Conservation (phyloP, 2,888 invertebrate species). For the Carabus problematicus region DNA sequence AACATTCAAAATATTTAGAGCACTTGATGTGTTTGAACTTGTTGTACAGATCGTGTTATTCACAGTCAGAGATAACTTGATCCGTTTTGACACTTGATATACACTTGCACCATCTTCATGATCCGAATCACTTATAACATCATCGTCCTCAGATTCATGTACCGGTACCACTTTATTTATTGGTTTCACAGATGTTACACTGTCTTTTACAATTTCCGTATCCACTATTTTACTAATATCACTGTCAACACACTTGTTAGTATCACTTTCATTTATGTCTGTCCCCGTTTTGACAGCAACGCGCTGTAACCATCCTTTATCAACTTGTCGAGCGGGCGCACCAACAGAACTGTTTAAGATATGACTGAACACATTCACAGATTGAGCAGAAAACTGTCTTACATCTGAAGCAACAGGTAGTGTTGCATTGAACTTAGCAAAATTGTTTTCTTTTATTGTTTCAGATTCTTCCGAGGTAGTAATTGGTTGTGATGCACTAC, state of each 20-base stretch:
- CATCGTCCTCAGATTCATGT: slow-evolving; percentile 59
- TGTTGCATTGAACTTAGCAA: slow-evolving; percentile 40
- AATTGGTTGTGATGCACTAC: slow-evolving; percentile 24
- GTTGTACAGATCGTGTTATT: no score
- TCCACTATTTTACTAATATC: slow-evolving; percentile 14
- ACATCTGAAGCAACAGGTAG: slow-evolving; percentile 41
- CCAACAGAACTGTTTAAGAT: slow-evolving; percentile 47
- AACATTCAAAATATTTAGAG: no score
- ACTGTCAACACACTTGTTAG: not conserved
- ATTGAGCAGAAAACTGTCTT: slow-evolving; percentile 46
- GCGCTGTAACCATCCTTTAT: slow-evolving; percentile 68
- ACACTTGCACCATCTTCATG: slow-evolving; percentile 49
- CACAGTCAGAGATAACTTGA: slow-evolving; percentile 28
- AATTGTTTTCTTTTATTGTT: slow-evolving; percentile 38
- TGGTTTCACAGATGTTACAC: slow-evolving; percentile 32
- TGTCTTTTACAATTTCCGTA: slow-evolving; percentile 5
- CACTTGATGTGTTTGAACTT: no score
- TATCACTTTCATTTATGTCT: slow-evolving; percentile 10
- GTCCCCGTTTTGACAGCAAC: slow-evolving; percentile 53
- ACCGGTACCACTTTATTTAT: not conserved
- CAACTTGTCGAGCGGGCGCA: slow-evolving; percentile 56
- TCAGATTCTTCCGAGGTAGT: slow-evolving; percentile 47
- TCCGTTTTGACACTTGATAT: slow-evolving; percentile 25
- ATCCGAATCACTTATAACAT: slow-evolving; percentile 64
- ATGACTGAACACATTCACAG: slow-evolving; percentile 52